Percentiles rank a stretch among this genome's conserved stretches.
Conservation (phyloP, 2,888 invertebrate genomes). For the Pasiphila rectangulata region DNA sequence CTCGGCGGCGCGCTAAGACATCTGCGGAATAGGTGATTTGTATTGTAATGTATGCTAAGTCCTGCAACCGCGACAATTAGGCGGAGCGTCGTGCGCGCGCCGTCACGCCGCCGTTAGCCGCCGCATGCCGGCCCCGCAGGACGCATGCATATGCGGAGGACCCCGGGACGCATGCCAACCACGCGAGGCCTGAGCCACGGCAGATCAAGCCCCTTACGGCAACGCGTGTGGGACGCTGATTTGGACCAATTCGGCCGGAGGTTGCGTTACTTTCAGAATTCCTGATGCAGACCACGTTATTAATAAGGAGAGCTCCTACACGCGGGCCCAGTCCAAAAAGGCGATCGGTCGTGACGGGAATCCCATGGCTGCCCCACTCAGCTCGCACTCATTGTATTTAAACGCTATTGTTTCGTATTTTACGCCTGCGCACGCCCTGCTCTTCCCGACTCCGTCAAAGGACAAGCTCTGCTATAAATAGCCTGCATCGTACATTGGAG, state of each 20-base stretch:
- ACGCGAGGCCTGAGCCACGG: too few species aligned
- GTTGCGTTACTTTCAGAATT: constrained; percentile 44
- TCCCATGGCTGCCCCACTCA: constrained; percentile 68
- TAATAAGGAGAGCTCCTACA: constrained; percentile 63
- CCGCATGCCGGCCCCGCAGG: constrained; percentile 49
- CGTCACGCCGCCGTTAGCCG: background rate
- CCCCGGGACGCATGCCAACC: constrained; percentile 49
- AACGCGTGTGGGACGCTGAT: constrained; percentile 24
- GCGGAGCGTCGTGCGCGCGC: constrained; percentile 48
- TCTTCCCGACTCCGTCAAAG: constrained; percentile 47
- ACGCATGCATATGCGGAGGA: constrained; percentile 55
- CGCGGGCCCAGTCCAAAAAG: constrained; percentile 70
- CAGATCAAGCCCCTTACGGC: constrained; percentile 3
- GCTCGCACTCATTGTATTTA: constrained; percentile 76
- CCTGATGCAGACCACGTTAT: constrained; percentile 72
- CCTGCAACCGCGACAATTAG: constrained; percentile 70
- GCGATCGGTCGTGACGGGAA: constrained; percentile 76
- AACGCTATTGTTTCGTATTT: constrained; percentile 76
- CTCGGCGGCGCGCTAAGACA: constrained; percentile 58
- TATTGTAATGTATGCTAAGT: constrained; percentile 76
- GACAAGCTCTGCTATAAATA: constrained; percentile 44
- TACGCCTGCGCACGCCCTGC: constrained; percentile 59
- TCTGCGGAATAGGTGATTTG: constrained; percentile 58
- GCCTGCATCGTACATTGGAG: too few species aligned
- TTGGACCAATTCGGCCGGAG: constrained; percentile 12